These are phyloP conservation scores for Invenusta paracnida DNA, from an alignment of 2,888 invertebrate genomes.

Conservation along the genomic window DNA sequence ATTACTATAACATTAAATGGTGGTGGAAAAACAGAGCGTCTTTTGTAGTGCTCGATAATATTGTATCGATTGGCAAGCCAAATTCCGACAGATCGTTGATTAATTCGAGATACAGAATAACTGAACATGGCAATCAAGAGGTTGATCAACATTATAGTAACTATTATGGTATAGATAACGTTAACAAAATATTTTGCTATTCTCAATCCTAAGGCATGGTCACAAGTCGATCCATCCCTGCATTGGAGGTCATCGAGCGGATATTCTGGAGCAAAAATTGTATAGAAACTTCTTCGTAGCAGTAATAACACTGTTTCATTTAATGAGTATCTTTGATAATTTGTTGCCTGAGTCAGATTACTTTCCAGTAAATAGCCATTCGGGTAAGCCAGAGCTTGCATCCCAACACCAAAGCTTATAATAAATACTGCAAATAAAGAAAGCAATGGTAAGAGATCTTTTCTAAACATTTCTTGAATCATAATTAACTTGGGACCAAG, in stretches of 20 bases:
- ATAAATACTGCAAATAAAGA: slow-evolving; percentile 41
- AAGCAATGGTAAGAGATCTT: slow-evolving; percentile 42
- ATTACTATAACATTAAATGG: neutral
- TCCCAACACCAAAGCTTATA: slow-evolving; percentile 38
- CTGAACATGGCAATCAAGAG: slow-evolving; percentile 42
- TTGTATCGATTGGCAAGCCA: slow-evolving; percentile 43
- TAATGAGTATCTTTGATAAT: neutral
- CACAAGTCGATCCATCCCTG: neutral
- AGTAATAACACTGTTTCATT: neutral
- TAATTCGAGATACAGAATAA: slow-evolving; percentile 41
- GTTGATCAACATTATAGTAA: slow-evolving; percentile 40
- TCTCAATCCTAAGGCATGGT: neutral
- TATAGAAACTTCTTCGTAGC: neutral
- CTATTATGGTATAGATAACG: slow-evolving; percentile 32
- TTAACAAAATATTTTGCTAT: neutral
- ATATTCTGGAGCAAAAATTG: slow-evolving; percentile 16
- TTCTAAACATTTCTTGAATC: slow-evolving; percentile 43
- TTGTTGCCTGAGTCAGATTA: neutral
- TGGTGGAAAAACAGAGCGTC: slow-evolving; percentile 38
- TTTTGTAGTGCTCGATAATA: slow-evolving; percentile 36
- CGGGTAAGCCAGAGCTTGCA: slow-evolving; percentile 40
- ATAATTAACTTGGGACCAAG: slow-evolving; percentile 43
- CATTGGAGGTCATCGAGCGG: neutral
- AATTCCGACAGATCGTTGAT: slow-evolving; percentile 32
- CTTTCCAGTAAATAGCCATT: neutral